Conservation (phyloP, 2,888 invertebrate species). For the Chouioia cunea region DNA sequence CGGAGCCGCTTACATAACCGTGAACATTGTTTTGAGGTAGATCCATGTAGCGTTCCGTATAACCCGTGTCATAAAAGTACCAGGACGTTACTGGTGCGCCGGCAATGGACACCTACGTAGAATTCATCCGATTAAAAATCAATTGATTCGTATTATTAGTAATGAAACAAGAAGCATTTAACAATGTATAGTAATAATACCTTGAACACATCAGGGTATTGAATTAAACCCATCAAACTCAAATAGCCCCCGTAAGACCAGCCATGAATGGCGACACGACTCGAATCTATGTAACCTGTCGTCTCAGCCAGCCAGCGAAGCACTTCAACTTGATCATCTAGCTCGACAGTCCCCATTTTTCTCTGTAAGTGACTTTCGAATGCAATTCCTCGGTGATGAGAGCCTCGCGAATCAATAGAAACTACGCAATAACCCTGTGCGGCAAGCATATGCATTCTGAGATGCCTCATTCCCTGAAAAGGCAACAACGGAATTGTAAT, state of each 20-base stretch:
- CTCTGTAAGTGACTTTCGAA: slow-evolving; percentile 93
- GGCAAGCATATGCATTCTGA: slow-evolving; percentile 94
- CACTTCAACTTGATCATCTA: slow-evolving; percentile 96
- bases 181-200: slow-evolving; percentile 68
- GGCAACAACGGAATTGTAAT: too few relatives aligned
- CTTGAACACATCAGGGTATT: slow-evolving; percentile 93
- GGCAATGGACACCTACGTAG: slow-evolving; percentile 84
- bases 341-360: slow-evolving; percentile 93
- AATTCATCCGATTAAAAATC: slow-evolving; percentile 29
- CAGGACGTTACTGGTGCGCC: slow-evolving; percentile 98
- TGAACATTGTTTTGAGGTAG: slow-evolving; percentile 80
- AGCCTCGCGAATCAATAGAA: slow-evolving; percentile 95
- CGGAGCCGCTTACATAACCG: slow-evolving; percentile 88
- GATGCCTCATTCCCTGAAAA: slow-evolving; percentile 85
- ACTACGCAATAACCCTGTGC: slow-evolving; percentile 97
- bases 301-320: slow-evolving; percentile 86
- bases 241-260: slow-evolving; percentile 99
- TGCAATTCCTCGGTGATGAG: slow-evolving; percentile 89
- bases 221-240: slow-evolving; percentile 93
- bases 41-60: slow-evolving; percentile 98
- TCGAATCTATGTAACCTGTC: slow-evolving; percentile 90
- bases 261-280: slow-evolving; percentile 94
- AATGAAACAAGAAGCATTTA: slow-evolving; percentile 32
- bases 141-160: slow-evolving; percentile 12
- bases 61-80: slow-evolving; percentile 98